Evolutionary conservation across 2,888 invertebrate species (phyloP), one percentile per base, ranked within the genome.

Genomic region (Aleiodes alternator): DNA sequence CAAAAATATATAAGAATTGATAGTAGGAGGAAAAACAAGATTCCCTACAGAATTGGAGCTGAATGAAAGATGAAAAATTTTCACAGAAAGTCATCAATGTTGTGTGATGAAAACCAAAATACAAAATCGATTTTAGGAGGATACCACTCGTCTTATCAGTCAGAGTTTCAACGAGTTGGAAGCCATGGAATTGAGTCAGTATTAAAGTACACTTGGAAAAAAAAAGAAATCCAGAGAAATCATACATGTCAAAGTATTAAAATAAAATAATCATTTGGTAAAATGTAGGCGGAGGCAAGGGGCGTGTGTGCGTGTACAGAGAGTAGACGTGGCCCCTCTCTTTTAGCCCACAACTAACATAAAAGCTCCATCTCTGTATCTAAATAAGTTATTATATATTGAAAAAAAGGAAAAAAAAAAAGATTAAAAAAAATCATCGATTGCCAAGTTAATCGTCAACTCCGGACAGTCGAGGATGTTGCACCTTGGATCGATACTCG

Each of bases 241-340:
- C 14, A 34, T 34, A 34, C 34, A 14, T 59, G 31, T 14, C 31
- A 74, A 57, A 50, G 48, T 31, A 74, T 43, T 43, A 43, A 43
- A 69, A 70, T 53, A 77, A 69, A 78, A 75, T 57, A 59, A 76
- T 64, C 64, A 74, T 78, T 72, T 71, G 61, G 50, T 70, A 72
- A 43, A 80, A 79, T 80, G 82, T 81, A 80, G 79, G 81, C 79
- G 80, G 79, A 76, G 77, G 77, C 78, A 74, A 78, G 80, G 77
- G 79, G 79, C 76, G 79, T 78, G 75, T 69, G 75, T 75, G 69
- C 61, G 68, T 43, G 74, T 71, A 69, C 48, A 38, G 68, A 14
- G 70, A 78, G 79, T 73, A 78, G 80, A 79, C 79, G 80, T 81
- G 80, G 80, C 82, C 76, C 78, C 75, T 72, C 72, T 59, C 48